Evolutionary conservation across 2,113 vertebrate genomes (phyloP), one percentile per base, ranked within the genome.

Genomic region (Sphyrna mokarran): DNA sequence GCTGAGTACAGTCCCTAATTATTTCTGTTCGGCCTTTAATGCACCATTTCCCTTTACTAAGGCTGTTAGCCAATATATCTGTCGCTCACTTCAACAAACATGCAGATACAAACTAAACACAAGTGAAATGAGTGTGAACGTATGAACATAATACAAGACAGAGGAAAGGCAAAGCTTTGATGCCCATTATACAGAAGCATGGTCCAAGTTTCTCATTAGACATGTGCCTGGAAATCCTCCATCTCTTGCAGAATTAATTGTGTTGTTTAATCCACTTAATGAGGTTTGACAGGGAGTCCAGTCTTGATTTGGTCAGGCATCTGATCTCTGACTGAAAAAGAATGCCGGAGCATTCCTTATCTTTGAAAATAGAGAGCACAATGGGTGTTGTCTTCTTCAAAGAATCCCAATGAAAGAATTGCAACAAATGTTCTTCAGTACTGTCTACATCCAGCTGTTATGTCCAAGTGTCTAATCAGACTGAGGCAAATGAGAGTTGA

Each of bases 171-270:
- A 33, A 72, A 95, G 40, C 23, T 5, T 22, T 95, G 48, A 54
- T 54, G 48, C 48, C 48, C 3, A 54, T 54, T 54, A 5, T 54
- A 54, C 48, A 54, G 48, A 54, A 54, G 48, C 48, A 54, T 48
- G 63, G 10, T 33, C 93, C 43, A 5, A 29, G 66, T 94, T 94
- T 95, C 93, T 72, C 37, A 48, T 0, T 29, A 43, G 68, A 69
- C 29, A 68, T 70, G 66, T 23, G 33, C 33, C 23, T 95, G 93
- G 93, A 95, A 14, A 23, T 54, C 68, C 48, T 43, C 37, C 93
- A 94, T 70, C 37, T 94, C n/a, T 29, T 48, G 43, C 40, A 72
- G 93, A 72, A 33, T 72, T 69, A 95, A 95, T 72, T 72, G 93
- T 48, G 63, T 95, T 37, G 40, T 26, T 95, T 23, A 95, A 58